Base-by-base conservation (phyloP, 2,888 invertebrate species). In the Nipponacmea schrenckii region DNA sequence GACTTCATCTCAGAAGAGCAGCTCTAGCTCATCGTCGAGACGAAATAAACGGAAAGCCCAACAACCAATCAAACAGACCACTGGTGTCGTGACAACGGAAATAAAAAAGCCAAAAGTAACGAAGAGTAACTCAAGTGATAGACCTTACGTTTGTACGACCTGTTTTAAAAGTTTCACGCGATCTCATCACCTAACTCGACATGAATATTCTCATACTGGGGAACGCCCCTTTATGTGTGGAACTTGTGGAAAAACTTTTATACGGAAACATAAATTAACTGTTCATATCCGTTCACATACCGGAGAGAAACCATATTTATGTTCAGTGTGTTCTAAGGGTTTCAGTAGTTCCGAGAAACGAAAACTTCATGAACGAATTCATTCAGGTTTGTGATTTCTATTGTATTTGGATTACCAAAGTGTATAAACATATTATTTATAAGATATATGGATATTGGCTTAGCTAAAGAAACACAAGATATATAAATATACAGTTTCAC, bases 231-330 rank as follows among this genome's bases (percentile, higher is more conserved):
- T 50, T 67, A 50, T 46, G n/a, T 67, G 67, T 50, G 24, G 48
- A 1, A 24, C 20, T 0, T 67, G 67, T 26, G 46, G 67, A 7
- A 67, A 67, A 17, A 20, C 48, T 12, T 67, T 67, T 17, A 24
- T 46, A 24, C 20, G 46, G 17, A 26, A 45, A 24, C 45, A 46
- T 46, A 27, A 67, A 48, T 14, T 67, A 24, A 67, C 20, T 4
- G 46, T 67, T 48, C 67, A 67, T 15, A 67, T 67, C 15, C 27
- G 46, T 14, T 46, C 26, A 12, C 67, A 67, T 24, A 67, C 48
- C 4, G 67, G 67, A 27, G 50, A 46, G 27, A 67, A 48, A n/a
- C 48, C 46, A 3, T 67, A 26, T 24, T 4, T 26, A 14, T 67
- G 67, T 67, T 20, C 20, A 56, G 24, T 24, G 2, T 56, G 56